Evolutionary conservation across 1,140 invertebrate genomes (phyloP), one percentile per base, ranked within the genome.

Genomic region (Anastatus disparis): DNA sequence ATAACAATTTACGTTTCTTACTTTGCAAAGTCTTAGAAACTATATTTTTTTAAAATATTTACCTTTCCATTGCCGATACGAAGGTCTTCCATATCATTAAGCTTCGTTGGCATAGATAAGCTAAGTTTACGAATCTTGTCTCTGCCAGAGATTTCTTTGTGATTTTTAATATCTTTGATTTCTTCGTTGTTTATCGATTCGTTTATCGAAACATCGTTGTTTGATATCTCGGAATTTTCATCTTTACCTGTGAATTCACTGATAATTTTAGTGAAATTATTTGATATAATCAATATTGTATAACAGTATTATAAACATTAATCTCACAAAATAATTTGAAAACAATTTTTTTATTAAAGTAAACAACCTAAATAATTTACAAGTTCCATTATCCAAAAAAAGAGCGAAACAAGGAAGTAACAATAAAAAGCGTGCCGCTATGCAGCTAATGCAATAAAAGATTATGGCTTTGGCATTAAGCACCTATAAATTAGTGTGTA

Each of bases 61-160:
- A 84, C 83, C 76, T 83, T 81, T 20, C 78, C 74, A 9, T 77
- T 77, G 10, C 77, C 77, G 44, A 82, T 84, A 46, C 80, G 76
- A 10, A 84, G 75, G 59, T 78, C 75, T 42, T 79, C 81, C 81
- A 84, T 84, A 52, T 79, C 74, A 75, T 83, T 74, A 10, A 84
- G 76, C 56, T 81, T 83, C 27, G 72, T 79, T 29, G 81, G 83
- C 81, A 84, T 82, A 29, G 83, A 84, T 42, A 79, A 77, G 52
- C 80, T 80, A 59, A 72, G 15, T 53, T 68, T 29, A 29, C 31
- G 59, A 50, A 17, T 52, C n/a, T 46, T 55, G 0, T n/a, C n/a
- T n/a, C 2, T 22, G 24, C 27, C n/a, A 13, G 66, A 24, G 24
- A 8, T n/a, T 0, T 68, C 29, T 27, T 35, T 20, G 24, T 35